Evolutionary conservation across 2,888 invertebrate genomes (phyloP), one percentile per base, ranked within the genome.

Genomic region (Hedychridium roseum): DNA sequence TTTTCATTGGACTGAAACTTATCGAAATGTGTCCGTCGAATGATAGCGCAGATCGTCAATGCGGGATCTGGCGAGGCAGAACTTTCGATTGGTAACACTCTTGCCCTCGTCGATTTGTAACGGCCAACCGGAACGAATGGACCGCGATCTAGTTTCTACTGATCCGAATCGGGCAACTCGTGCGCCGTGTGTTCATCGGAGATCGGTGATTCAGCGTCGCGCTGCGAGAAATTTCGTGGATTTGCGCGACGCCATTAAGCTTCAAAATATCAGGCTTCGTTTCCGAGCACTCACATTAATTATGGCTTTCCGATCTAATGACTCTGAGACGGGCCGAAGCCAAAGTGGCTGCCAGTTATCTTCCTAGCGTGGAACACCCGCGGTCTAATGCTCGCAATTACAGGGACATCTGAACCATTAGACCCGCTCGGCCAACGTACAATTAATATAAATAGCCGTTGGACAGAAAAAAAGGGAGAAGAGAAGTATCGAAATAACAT

Each of bases 71-170:
- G 48, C 36, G 47, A 43, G 34, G 9, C 9, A 23, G 9, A 51
- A 57, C 51, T 54, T 49, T 57, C 57, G 49, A 54, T 57, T 28
- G 57, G 51, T 32, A 50, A 54, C 58, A 51, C 51, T 57, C 44
- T 55, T 55, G 55, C 45, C 50, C 43, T 55, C 50, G 41, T 43
- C 57, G 57, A 59, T 57, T 59, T 37, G 59, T 35, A 45, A 59
- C 57, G 50, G 38, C 38, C 28, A 43, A 17, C 43, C 50, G 57
- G 35, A 48, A 59, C 57, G 59, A 57, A 57, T 59, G 45, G 43
- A 32, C 43, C 5, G 44, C 50, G 59, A 52, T 57, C 59, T 47
- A 55, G 52, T 52, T 55, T 50, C 52, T 39, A 58, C 35, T 38
- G 59, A 58, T 55, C 50, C 50, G 57, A 55, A 52, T 55, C 59